Conservation (phyloP, 2,888 invertebrate species). For the Azorinus chamasolen region DNA sequence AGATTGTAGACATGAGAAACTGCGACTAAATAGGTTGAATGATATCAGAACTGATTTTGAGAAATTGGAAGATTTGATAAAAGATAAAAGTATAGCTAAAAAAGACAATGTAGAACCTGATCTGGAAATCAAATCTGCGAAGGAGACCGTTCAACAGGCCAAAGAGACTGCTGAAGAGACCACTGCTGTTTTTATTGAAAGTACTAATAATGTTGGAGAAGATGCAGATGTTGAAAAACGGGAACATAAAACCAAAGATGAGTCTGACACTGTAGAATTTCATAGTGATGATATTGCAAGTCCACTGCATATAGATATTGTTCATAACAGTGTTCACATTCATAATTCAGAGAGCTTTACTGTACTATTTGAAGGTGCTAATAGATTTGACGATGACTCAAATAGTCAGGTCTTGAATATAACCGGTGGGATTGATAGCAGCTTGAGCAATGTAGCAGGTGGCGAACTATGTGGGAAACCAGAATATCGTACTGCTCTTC, state of each 20-base stretch:
- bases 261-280: too few relatives aligned
- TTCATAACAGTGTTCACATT: too few relatives aligned
- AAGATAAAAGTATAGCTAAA: too few relatives aligned
- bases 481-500: conserved; percentile 51
- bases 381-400: too few relatives aligned
- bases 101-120: too few relatives aligned
- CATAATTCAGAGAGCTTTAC: too few relatives aligned
- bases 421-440: background rate
- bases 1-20: background rate
- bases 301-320: too few relatives aligned
- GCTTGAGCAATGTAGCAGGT: background rate
- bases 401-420: too few relatives aligned
- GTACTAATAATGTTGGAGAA: background rate
- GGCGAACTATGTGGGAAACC: background rate
- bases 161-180: conserved; percentile 8
- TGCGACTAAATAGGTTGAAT: background rate
- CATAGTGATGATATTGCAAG: too few relatives aligned
- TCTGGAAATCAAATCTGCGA: too few relatives aligned
- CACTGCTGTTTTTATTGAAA: background rate
- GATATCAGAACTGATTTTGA: background rate
- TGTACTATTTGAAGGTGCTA: too few relatives aligned
- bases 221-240: conserved; percentile 9
- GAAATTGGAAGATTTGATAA: background rate
- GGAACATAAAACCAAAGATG: background rate
- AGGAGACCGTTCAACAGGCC: background rate